phyloP scores from a whole-genome alignment of 2,797 vertebrate species.

The Dipus sagitta region DNA sequence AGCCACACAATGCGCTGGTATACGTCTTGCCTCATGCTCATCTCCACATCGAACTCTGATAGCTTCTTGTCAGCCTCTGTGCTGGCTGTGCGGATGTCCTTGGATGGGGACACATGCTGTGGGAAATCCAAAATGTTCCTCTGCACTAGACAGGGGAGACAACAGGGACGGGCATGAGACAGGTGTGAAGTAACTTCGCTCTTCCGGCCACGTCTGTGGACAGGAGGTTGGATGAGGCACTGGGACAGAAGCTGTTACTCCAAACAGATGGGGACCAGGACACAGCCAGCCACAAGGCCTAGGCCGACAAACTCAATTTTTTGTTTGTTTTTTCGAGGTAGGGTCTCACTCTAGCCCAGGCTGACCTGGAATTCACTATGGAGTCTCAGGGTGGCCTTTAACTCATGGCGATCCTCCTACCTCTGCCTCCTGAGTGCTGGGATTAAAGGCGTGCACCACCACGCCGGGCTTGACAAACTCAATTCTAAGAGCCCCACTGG shows the following conservation, averaged over 20 bases:
- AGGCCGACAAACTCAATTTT: no score
- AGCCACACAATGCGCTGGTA: constrained; percentile 95
- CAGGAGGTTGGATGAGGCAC: no score
- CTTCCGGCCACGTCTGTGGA: fast-evolving
- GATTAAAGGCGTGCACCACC: no score
- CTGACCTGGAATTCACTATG: no score
- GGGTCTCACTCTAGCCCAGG: no score
- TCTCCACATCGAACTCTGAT: constrained; percentile 98
- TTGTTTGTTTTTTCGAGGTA: no score
- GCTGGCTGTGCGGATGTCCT: constrained; percentile 93
- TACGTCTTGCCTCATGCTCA: constrained; percentile 98
- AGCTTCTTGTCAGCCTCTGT: constrained; percentile 96
- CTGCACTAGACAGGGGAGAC: constrained; percentile 88
- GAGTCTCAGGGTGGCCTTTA: no score
- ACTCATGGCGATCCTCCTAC: no score
- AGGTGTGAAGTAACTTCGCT: no score
- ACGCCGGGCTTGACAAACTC: no score
- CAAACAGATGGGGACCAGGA: neutral
- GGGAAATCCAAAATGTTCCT: constrained; percentile 97
- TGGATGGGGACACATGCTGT: constrained; percentile 95
- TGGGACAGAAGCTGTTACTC: neutral
- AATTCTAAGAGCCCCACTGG: no score
- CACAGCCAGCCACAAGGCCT: neutral
- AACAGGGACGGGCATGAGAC: neutral
- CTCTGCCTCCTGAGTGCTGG: no score